Base-by-base conservation (phyloP, 2,888 invertebrate genomes). In the Agrochola litura region DNA sequence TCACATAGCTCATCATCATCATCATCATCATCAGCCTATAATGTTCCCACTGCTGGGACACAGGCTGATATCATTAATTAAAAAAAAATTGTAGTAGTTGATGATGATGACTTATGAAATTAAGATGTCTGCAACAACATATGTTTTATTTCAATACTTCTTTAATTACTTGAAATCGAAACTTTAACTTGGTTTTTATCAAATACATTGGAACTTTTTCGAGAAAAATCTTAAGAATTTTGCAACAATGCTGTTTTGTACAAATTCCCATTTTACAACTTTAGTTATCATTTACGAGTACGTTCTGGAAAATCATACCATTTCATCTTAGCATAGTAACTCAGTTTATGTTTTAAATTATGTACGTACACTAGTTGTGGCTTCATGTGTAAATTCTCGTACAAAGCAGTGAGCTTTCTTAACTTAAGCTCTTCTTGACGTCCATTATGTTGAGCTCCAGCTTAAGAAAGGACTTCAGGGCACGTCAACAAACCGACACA, bases 381-480 rank as follows among this genome's bases (percentile, higher is more conserved):
- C 60, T 69, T 60, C 37, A 56, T 69, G 58, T 49, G 52, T 72
- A 64, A 75, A 75, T 67, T 75, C 49, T 49, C 64, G 41, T 61
- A 74, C 79, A 73, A 83, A 79, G 73, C 73, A 63, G 41, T 60
- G 56, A 85, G 80, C 80, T 87, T 80, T 81, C 64, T 64, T 54
- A 81, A 85, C 83, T 82, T 86, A 85, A 89, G 83, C 86, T 83
- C 75, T 77, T 84, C 88, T 86, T 89, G 86, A 86, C 86, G 86
- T 89, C 88, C 80, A 81, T 85, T 85, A 85, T 82, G 81, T 86
- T 83, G 86, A 89, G 87, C 88, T 91, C 79, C 73, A 85, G 84
- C 85, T 88, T 83, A 82, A 81, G 86, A 85, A 87, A 74, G 81
- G 86, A 86, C 87, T 90, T 87, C 79, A 82, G 86, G 86, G 87